These are phyloP conservation scores for Papilio protenor DNA, from an alignment of 2,888 invertebrate genomes.

Conservation along the genomic window DNA sequence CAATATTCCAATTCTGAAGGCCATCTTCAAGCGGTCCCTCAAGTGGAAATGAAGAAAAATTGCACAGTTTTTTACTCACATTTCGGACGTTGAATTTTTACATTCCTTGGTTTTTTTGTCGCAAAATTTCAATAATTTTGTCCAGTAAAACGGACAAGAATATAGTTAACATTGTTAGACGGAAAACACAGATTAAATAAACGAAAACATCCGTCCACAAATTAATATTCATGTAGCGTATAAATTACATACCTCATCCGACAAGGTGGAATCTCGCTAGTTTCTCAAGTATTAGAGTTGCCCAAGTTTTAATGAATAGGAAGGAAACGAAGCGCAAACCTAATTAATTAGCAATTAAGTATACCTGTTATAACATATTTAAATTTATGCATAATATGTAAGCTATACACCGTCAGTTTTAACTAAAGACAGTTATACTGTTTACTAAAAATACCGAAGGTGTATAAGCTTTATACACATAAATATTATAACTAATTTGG, in stretches of 20 bases:
- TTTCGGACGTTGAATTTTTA: not conserved
- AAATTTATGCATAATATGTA: not conserved
- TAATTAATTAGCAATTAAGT: not conserved
- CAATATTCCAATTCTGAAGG: slow-evolving; percentile 15
- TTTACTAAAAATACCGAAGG: no score
- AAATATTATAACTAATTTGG: no score
- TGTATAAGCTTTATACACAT: no score
- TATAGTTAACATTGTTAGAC: not conserved
- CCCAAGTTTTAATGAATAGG: slow-evolving; percentile 20
- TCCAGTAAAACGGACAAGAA: not conserved
- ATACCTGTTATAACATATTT: not conserved
- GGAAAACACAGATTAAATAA: not conserved
- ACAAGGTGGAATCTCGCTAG: slow-evolving; percentile 10
- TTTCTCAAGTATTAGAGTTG: slow-evolving; percentile 1
- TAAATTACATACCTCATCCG: slow-evolving; percentile 6
- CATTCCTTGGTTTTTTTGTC: not conserved
- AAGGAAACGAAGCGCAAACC: slow-evolving; percentile 12
- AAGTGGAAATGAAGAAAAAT: not conserved
- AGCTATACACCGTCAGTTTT: no score
- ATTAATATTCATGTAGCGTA: slow-evolving; percentile 13
- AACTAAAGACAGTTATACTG: no score
- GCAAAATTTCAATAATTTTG: not conserved
- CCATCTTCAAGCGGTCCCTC: not conserved
- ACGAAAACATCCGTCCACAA: not conserved
- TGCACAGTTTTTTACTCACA: not conserved